Evolutionary conservation across 2,888 invertebrate species (phyloP).

Genomic region (Oscheius sp.): DNA sequence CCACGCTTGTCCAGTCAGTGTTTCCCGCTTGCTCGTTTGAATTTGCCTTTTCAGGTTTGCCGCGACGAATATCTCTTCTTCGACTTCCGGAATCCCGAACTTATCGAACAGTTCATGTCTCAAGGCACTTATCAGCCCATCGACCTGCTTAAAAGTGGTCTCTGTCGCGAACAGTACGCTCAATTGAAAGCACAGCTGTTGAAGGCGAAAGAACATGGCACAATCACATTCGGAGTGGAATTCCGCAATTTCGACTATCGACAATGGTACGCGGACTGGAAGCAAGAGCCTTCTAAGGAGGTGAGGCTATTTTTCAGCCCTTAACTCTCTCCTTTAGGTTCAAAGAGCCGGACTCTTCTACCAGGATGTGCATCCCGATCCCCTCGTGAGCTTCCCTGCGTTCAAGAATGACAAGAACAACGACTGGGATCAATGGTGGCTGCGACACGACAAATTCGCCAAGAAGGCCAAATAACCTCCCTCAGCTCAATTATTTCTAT

Average conservation of each 20-base stretch:
- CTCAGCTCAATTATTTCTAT: neutral
- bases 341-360: slow-evolving; percentile 58
- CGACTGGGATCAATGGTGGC: slow-evolving; percentile 71
- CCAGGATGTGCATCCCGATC: slow-evolving; percentile 68
- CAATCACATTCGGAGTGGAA: slow-evolving; percentile 66
- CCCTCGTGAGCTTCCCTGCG: slow-evolving; percentile 63
- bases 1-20: slow-evolving; percentile 68
- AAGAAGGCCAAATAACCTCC: slow-evolving; percentile 59
- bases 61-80: slow-evolving; percentile 73
- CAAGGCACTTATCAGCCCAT: slow-evolving; percentile 70
- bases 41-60: slow-evolving; percentile 45
- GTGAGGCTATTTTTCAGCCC: slow-evolving; percentile 28
- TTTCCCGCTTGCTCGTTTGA: neutral
- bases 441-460: slow-evolving; percentile 66
- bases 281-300: slow-evolving; percentile 50
- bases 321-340: slow-evolving; percentile 39
- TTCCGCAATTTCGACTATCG: slow-evolving; percentile 70
- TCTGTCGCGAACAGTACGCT: slow-evolving; percentile 70
- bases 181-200: slow-evolving; percentile 65
- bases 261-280: slow-evolving; percentile 65
- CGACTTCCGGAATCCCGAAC: slow-evolving; percentile 70
- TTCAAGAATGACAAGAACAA: slow-evolving; percentile 67
- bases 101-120: slow-evolving; percentile 61
- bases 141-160: slow-evolving; percentile 65
- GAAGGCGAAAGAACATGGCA: slow-evolving; percentile 71